Conservation (phyloP, 2,113 vertebrate genomes). For the Pipra filicauda region DNA sequence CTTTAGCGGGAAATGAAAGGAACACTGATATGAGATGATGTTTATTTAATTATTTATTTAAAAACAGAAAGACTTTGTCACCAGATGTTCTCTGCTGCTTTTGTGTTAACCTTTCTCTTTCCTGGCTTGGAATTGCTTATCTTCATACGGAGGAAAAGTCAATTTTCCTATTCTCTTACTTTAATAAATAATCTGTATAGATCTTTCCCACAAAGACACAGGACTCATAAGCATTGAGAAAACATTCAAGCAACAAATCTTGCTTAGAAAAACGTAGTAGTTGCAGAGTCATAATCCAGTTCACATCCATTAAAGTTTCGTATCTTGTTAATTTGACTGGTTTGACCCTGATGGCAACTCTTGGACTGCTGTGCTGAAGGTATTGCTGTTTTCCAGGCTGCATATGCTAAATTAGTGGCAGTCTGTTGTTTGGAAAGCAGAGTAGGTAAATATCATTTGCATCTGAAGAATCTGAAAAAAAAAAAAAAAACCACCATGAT, state of each 20-base stretch:
- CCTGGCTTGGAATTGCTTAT: neutral
- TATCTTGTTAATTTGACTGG: neutral
- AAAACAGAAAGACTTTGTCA: neutral
- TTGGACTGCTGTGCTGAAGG: neutral
- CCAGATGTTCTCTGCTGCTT: neutral
- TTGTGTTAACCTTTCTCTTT: neutral
- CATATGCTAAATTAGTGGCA: neutral
- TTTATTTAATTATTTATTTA: neutral
- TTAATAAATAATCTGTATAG: neutral
- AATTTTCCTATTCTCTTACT: neutral
- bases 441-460: neutral
- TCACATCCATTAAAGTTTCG: neutral
- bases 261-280: neutral
- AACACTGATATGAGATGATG: neutral
- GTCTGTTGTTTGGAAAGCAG: neutral
- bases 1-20: neutral
- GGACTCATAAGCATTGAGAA: neutral
- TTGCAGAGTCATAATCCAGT: neutral
- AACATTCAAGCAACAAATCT: neutral
- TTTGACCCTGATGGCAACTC: neutral
- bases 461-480: neutral
- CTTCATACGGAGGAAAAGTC: neutral
- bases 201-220: neutral
- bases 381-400: neutral
- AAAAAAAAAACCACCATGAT: accelerated